Evolutionary conservation across 2,113 vertebrate genomes (phyloP).

Genomic region (Callospermophilus lateralis): DNA sequence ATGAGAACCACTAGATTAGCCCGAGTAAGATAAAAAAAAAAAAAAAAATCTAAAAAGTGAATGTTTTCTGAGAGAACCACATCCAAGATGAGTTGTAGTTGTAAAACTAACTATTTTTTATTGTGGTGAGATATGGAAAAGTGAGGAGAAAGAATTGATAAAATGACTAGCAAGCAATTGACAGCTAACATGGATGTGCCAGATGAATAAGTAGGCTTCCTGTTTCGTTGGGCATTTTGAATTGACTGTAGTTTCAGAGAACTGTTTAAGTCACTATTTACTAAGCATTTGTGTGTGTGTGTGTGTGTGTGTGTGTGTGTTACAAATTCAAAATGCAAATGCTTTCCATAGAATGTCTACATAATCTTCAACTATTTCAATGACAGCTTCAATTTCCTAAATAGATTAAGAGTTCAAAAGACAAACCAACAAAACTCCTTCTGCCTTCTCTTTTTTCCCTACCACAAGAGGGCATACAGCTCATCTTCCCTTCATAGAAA

Average conservation of each 20-base stretch:
- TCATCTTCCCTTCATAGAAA: slow-evolving; percentile 26
- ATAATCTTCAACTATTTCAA: not conserved
- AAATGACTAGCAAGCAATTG: not conserved
- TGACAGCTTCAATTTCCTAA: not conserved
- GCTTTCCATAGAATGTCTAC: not conserved
- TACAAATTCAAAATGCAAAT: not conserved
- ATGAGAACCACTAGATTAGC: not conserved
- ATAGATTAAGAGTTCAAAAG: not conserved
- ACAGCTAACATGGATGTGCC: not conserved
- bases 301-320: not conserved
- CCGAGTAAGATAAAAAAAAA: not conserved
- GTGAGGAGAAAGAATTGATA: not conserved
- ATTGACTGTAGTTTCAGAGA: not conserved
- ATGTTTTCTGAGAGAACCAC: not conserved
- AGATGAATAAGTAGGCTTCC: not conserved
- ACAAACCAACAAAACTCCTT: not conserved
- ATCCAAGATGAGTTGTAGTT: not conserved
- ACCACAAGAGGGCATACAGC: slow-evolving; percentile 27
- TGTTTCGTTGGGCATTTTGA: not conserved
- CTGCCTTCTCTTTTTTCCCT: not conserved
- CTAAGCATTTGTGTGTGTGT: not conserved
- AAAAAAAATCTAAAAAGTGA: slow-evolving; percentile 2
- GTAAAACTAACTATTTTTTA: not conserved
- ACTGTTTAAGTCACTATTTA: not conserved
- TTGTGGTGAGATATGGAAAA: not conserved